Evolutionary conservation across 2,888 invertebrate species (phyloP).

Genomic region (Pseudococcus viburni): DNA sequence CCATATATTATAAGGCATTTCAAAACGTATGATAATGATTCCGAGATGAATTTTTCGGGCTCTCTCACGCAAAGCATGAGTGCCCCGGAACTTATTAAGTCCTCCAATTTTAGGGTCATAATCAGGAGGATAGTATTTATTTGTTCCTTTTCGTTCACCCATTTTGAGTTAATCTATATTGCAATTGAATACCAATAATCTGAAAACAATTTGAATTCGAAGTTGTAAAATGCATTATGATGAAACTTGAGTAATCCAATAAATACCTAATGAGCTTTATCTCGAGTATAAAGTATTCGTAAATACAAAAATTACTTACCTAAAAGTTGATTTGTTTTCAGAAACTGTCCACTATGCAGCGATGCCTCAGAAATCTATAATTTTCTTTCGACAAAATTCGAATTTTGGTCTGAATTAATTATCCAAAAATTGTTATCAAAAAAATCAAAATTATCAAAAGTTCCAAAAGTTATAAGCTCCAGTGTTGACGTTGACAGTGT

Average conservation of each 20-base stretch:
- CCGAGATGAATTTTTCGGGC: slow-evolving; percentile 96
- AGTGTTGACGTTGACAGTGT: too few relatives aligned
- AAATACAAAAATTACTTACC: too few relatives aligned
- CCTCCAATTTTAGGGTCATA: slow-evolving; percentile 96
- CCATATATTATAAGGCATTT: slow-evolving; percentile 99
- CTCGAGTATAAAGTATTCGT: too few relatives aligned
- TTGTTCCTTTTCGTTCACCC: slow-evolving; percentile 99
- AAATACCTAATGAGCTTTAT: too few relatives aligned
- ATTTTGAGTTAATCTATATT: slow-evolving; percentile 72
- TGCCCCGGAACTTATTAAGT: slow-evolving; percentile 90
- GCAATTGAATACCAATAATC: not conserved
- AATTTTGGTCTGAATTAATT: too few relatives aligned
- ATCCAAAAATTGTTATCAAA: too few relatives aligned
- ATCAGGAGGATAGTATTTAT: slow-evolving; percentile 98
- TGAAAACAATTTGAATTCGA: not conserved
- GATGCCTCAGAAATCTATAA: too few relatives aligned
- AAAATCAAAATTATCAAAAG: too few relatives aligned
- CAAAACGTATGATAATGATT: slow-evolving; percentile 96
- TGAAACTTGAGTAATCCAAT: not conserved
- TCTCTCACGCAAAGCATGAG: slow-evolving; percentile 95
- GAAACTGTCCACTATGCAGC: too few relatives aligned
- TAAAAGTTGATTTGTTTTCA: too few relatives aligned
- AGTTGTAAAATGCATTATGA: not conserved
- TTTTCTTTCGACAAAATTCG: too few relatives aligned
- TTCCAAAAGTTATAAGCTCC: too few relatives aligned